A percentile compares a stretch with the other conserved stretches of the same genome.
These are phyloP conservation scores for Schizaphis graminum DNA, from an alignment of 2,888 invertebrate genomes.

Conservation along the genomic window DNA sequence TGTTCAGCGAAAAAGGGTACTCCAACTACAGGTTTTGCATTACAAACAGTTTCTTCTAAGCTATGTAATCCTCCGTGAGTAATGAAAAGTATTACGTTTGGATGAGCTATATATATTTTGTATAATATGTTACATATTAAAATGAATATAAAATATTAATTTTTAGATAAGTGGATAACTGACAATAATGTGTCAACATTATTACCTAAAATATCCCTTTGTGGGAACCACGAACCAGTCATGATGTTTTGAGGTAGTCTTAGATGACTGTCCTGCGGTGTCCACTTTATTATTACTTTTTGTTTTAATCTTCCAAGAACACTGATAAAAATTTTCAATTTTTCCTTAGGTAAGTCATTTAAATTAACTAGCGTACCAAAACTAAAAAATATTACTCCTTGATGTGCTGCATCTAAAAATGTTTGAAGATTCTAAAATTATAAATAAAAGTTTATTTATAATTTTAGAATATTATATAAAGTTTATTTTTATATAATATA, in stretches of 20 bases:
- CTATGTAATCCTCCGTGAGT: slow-evolving; percentile 56
- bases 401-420: slow-evolving; percentile 51
- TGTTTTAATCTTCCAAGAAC: slow-evolving; percentile 49
- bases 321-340: slow-evolving; percentile 9
- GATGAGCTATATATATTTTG: slow-evolving; percentile 4
- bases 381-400: slow-evolving; percentile 63
- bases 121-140: neutral
- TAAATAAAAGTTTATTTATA: slow-evolving; percentile 7
- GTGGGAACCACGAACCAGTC: slow-evolving; percentile 34
- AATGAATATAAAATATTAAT: neutral
- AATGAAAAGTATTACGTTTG: slow-evolving; percentile 39
- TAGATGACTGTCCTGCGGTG: neutral
- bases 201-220: slow-evolving; percentile 46
- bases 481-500: neutral
- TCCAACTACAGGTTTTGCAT: slow-evolving; percentile 29
- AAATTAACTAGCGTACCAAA: slow-evolving; percentile 53
- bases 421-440: slow-evolving; percentile 54
- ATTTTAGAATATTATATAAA: too few relatives aligned
- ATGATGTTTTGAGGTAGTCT: slow-evolving; percentile 2
- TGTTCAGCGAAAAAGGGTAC: slow-evolving; percentile 49
- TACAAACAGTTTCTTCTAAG: slow-evolving; percentile 33
- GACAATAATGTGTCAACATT: neutral
- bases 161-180: neutral
- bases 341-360: slow-evolving; percentile 4
- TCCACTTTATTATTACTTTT: slow-evolving; percentile 62